Conservation (phyloP, 2,888 invertebrate genomes). For the Timema cristinae region DNA sequence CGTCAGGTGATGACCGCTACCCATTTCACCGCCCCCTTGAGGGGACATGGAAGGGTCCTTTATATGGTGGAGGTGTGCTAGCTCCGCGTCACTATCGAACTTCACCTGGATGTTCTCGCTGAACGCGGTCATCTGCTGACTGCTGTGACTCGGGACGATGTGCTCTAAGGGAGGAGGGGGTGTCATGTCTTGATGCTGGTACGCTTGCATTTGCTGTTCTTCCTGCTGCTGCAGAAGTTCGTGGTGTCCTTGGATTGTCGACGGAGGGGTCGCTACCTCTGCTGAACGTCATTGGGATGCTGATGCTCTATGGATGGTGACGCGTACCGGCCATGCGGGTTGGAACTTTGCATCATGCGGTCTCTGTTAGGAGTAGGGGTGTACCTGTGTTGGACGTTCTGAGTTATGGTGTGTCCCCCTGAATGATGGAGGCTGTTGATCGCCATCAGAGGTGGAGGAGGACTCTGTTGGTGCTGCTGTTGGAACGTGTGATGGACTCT, state of each 20-base stretch:
- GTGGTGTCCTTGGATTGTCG: background rate
- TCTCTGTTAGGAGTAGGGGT: conserved; percentile 8
- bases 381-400: conserved; percentile 5
- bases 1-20: background rate
- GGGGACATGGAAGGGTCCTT: conserved; percentile 5
- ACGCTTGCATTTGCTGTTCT: conserved; percentile 16
- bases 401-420: conserved; percentile 8
- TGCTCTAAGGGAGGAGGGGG: conserved; percentile 28
- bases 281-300: background rate
- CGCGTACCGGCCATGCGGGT: background rate
- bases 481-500: conserved; percentile 15
- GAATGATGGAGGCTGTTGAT: conserved; percentile 22
- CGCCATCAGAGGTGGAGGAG: conserved; percentile 25
- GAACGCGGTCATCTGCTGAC: conserved; percentile 16
- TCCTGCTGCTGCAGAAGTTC: conserved; percentile 9
- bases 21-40: background rate
- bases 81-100: conserved; percentile 10
- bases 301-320: conserved; percentile 18
- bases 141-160: background rate
- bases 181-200: conserved; percentile 29
- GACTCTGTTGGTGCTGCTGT: conserved; percentile 21
- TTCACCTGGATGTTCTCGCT: conserved; percentile 17
- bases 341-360: background rate
- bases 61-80: conserved; percentile 5
- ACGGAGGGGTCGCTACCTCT: conserved; percentile 20